phyloP scores from a whole-genome alignment of 2,797 vertebrate genomes.

The Leptatherina wallacei region DNA sequence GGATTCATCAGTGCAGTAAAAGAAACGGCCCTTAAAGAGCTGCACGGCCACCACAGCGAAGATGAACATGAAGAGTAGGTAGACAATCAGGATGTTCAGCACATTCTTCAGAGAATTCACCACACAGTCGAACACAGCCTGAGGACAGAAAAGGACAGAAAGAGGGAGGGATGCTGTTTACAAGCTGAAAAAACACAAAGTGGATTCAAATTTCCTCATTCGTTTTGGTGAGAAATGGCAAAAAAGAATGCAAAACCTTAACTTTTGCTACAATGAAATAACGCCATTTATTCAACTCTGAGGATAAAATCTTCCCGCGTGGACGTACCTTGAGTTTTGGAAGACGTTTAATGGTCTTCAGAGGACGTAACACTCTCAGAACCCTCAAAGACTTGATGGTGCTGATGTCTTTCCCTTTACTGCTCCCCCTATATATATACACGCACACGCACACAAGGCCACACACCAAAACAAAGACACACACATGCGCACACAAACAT shows the following conservation, averaged over 20 bases:
- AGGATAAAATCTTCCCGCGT: background rate
- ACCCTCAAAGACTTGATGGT: slow-evolving; percentile 97
- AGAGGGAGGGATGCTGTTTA: slow-evolving; percentile 9
- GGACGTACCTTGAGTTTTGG: slow-evolving; percentile 92
- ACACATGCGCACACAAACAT: slow-evolving; percentile 28
- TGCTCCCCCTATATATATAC: slow-evolving; percentile 86
- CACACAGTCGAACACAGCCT: slow-evolving; percentile 96
- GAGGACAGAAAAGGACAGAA: slow-evolving; percentile 53
- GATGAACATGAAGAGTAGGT: slow-evolving; percentile 99
- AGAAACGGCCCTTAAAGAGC: slow-evolving; percentile 96
- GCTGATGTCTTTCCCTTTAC: slow-evolving; percentile 95
- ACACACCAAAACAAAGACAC: slow-evolving; percentile 10
- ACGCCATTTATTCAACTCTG: background rate
- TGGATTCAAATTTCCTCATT: background rate
- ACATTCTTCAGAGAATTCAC: slow-evolving; percentile 97
- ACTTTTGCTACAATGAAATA: background rate
- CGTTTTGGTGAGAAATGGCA: background rate
- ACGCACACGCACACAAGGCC: slow-evolving; percentile 9
- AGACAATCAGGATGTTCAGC: slow-evolving; percentile 96
- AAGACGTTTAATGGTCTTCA: slow-evolving; percentile 97
- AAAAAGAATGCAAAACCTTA: background rate
- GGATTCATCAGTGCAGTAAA: slow-evolving; percentile 95
- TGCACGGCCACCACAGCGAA: slow-evolving; percentile 97
- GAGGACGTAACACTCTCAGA: slow-evolving; percentile 92
- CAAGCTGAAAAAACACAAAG: background rate